phyloP scores from a whole-genome alignment of 2,797 vertebrate genomes.

The Sylvilagus floridanus region DNA sequence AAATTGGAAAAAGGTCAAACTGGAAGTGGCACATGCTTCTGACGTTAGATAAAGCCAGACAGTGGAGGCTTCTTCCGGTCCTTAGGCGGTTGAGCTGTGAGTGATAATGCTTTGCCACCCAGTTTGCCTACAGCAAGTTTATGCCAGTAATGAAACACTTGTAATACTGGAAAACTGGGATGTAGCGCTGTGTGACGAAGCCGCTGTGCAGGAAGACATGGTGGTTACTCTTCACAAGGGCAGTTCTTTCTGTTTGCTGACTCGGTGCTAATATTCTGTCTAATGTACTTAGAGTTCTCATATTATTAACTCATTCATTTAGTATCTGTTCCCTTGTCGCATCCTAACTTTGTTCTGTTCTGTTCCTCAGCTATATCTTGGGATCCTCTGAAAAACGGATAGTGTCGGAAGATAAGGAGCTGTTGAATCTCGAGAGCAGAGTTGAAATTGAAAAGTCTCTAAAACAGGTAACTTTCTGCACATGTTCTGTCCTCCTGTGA shows the following conservation, averaged over 20 bases:
- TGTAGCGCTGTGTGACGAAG: background rate
- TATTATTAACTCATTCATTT: background rate
- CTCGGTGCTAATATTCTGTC: background rate
- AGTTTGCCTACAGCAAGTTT: background rate
- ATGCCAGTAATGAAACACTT: background rate
- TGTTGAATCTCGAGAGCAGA: conserved; percentile 92
- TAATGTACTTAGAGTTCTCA: background rate
- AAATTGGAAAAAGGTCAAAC: background rate
- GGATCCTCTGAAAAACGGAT: conserved; percentile 91
- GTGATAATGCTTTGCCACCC: background rate
- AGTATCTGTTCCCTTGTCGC: background rate
- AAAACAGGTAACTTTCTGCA: conserved; percentile 88
- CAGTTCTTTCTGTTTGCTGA: background rate
- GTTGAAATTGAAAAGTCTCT: conserved; percentile 90
- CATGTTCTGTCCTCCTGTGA: background rate
- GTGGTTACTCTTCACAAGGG: background rate
- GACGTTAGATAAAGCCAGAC: background rate
- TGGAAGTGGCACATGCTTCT: background rate
- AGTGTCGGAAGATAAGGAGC: conserved; percentile 87
- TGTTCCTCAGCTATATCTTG: conserved; percentile 90
- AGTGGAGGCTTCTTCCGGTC: background rate
- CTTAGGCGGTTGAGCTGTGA: background rate
- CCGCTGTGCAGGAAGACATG: background rate
- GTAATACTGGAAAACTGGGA: background rate
- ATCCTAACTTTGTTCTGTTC: background rate